Conservation (phyloP, 2,797 vertebrate genomes). For the Enteromius trimaculatus region DNA sequence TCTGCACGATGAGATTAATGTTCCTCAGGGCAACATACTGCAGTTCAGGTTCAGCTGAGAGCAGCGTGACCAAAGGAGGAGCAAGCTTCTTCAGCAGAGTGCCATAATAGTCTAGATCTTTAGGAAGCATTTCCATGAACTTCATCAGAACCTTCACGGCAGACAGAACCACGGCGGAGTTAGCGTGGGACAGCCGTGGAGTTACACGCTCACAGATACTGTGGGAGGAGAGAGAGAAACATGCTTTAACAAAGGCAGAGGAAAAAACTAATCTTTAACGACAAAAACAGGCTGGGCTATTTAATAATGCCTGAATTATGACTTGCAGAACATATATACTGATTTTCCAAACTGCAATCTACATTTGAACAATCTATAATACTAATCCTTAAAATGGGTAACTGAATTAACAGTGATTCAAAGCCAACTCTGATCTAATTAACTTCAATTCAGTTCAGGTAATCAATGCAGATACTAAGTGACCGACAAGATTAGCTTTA, state of each 20-base stretch:
- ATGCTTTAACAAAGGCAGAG: background rate
- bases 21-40: conserved; percentile 97
- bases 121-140: conserved; percentile 98
- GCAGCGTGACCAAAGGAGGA: conserved; percentile 92
- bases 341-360: background rate
- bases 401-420: background rate
- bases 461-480: background rate
- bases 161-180: conserved; percentile 95
- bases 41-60: conserved; percentile 94
- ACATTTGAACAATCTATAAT: background rate
- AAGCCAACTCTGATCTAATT: background rate
- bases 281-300: background rate
- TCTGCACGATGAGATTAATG: conserved; percentile 98
- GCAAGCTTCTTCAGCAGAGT: conserved; percentile 96
- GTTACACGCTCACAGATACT: conserved; percentile 97
- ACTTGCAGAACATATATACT: background rate
- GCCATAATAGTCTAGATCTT: conserved; percentile 95
- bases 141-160: conserved; percentile 98
- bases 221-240: background rate
- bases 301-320: background rate
- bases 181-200: conserved; percentile 93
- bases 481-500: background rate
- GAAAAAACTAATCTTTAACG: background rate
- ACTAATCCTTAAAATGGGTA: background rate
- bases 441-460: background rate